Conservation (phyloP, 2,113 vertebrate species). For the Coregonus clupeaformis region DNA sequence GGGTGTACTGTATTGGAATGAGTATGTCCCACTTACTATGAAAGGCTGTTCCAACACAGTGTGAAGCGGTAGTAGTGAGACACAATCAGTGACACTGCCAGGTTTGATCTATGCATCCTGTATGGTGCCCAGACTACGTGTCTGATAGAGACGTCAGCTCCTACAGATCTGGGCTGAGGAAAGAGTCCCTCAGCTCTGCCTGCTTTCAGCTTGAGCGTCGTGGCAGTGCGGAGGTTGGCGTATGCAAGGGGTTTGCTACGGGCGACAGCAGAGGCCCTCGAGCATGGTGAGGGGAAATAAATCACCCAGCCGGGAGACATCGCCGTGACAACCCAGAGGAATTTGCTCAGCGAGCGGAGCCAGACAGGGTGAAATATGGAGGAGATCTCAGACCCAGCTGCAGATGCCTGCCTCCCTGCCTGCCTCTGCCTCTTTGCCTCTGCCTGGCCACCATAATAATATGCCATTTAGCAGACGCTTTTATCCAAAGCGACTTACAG, state of each 20-base stretch:
- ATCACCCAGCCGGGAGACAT: constrained; percentile 1
- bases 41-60: no score
- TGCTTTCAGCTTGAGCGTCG: not conserved
- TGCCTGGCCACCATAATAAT: no score
- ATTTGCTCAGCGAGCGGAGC: not conserved
- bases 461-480: no score
- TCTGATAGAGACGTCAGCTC: not conserved
- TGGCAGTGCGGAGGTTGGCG: not conserved
- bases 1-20: no score
- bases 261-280: not conserved
- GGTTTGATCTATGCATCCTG: no score
- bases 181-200: not conserved
- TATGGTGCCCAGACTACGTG: not conserved
- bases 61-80: no score
- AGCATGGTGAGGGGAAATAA: not conserved
- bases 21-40: no score
- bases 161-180: not conserved
- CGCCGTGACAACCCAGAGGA: constrained; percentile 1
- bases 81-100: no score
- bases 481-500: no score
- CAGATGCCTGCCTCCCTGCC: not conserved
- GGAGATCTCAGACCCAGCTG: not conserved
- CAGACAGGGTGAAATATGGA: constrained; percentile 3
- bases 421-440: not conserved
- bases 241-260: not conserved